phyloP scores from a whole-genome alignment of 1,140 invertebrate species.

The Caerostris darwini region DNA sequence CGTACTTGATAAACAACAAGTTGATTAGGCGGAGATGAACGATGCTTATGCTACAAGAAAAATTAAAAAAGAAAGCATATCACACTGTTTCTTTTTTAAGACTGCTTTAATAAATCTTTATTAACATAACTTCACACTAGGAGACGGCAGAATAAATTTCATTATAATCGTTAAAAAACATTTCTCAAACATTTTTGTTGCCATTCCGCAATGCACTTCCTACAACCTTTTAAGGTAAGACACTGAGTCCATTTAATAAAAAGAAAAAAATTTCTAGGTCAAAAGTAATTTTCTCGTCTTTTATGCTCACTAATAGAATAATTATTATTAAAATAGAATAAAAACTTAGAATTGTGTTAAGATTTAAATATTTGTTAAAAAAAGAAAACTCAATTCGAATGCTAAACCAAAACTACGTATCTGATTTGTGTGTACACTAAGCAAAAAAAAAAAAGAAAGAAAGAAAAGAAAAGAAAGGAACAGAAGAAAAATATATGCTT shows the following conservation, averaged over 20 bases:
- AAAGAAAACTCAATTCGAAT: no score
- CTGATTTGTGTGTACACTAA: no score
- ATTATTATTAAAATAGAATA: background rate
- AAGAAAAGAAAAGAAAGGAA: no score
- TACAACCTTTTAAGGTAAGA: conserved; percentile 61
- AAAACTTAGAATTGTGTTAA: background rate
- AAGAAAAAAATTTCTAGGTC: conserved; percentile 33
- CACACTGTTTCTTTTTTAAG: background rate
- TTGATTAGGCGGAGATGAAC: conserved; percentile 19
- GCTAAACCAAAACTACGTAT: no score
- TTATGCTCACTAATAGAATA: background rate
- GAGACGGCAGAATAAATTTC: conserved; percentile 47
- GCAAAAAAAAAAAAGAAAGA: no score
- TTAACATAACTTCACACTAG: conserved; percentile 32
- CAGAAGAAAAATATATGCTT: no score
- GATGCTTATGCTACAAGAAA: background rate
- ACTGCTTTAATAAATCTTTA: background rate
- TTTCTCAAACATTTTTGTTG: conserved; percentile 64
- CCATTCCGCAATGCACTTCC: conserved; percentile 65
- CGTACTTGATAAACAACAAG: conserved; percentile 47
- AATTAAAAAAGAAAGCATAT: background rate
- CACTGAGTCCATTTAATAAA: background rate
- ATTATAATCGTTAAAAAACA: conserved; percentile 64
- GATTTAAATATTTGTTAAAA: no score
- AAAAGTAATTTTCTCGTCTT: background rate